These are phyloP conservation scores for Rana temporaria DNA, from an alignment of 2,113 vertebrate genomes.

Conservation along the genomic window DNA sequence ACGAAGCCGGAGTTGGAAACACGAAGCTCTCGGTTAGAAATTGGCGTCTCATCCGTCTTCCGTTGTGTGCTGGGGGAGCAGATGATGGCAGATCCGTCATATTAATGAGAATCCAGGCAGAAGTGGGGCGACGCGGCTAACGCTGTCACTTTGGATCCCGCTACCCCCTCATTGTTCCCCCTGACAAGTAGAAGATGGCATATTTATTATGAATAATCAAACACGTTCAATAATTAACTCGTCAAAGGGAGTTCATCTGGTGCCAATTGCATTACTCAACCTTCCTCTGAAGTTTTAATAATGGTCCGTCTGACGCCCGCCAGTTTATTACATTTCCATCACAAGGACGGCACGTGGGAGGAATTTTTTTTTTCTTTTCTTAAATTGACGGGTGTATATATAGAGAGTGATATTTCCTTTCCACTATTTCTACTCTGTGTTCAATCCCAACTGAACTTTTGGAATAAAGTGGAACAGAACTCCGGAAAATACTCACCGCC, in stretches of 20 bases:
- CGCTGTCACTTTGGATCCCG: not conserved
- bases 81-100: not conserved
- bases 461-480: too few species aligned
- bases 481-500: too few species aligned
- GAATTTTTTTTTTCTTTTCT: too few species aligned
- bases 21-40: not conserved
- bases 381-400: too few species aligned
- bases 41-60: not conserved
- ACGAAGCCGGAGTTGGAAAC: constrained; percentile 7
- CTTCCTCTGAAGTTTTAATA: not conserved
- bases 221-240: constrained; percentile 39
- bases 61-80: not conserved
- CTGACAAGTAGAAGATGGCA: constrained; percentile 11
- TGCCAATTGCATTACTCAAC: constrained; percentile 24
- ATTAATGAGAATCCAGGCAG: constrained; percentile 5
- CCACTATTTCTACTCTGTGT: too few species aligned
- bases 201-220: constrained; percentile 39
- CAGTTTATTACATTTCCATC: not conserved
- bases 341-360: not conserved
- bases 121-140: not conserved
- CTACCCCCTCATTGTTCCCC: constrained; percentile 13
- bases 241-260: constrained; percentile 25
- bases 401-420: too few species aligned
- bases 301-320: not conserved
- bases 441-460: too few species aligned